phyloP scores from a whole-genome alignment of 2,888 invertebrate species.

The Sarcophaga subvicina region DNA sequence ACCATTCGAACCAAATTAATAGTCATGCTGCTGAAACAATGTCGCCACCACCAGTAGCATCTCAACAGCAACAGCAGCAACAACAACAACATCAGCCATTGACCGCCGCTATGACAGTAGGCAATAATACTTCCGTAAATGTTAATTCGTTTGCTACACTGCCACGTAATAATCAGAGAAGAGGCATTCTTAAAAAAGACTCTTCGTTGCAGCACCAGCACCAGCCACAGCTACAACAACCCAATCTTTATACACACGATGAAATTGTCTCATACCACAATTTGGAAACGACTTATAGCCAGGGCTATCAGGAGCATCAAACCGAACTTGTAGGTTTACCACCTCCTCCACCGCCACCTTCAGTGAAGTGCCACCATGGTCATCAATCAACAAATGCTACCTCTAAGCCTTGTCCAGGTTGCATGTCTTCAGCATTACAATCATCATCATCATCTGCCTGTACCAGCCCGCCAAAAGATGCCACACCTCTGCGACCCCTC shows the following conservation, averaged over 20 bases:
- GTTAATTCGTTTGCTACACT: slow-evolving; percentile 82
- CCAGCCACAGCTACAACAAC: slow-evolving; percentile 72
- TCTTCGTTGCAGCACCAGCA: slow-evolving; percentile 76
- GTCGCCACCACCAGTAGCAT: slow-evolving; percentile 45
- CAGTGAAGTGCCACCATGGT: slow-evolving; percentile 76
- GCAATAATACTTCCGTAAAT: slow-evolving; percentile 74
- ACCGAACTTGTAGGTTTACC: slow-evolving; percentile 75
- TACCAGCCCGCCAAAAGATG: slow-evolving; percentile 77
- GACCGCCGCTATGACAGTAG: slow-evolving; percentile 14
- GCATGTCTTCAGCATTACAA: slow-evolving; percentile 72
- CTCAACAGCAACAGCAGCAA: slow-evolving; percentile 10
- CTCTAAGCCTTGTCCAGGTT: slow-evolving; percentile 73
- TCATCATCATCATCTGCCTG: slow-evolving; percentile 70
- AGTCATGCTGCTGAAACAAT: slow-evolving; percentile 39
- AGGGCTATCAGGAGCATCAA: slow-evolving; percentile 73
- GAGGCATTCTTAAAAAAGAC: slow-evolving; percentile 81
- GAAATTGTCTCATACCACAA: slow-evolving; percentile 81
- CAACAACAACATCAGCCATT: slow-evolving; percentile 32
- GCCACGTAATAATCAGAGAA: slow-evolving; percentile 81
- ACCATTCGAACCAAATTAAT: slow-evolving; percentile 43
- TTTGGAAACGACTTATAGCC: slow-evolving; percentile 79
- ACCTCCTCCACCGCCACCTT: slow-evolving; percentile 77
- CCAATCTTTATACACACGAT: slow-evolving; percentile 80
- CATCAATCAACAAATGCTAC: slow-evolving; percentile 68
- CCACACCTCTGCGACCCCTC: slow-evolving; percentile 75